Evolutionary conservation across 1,140 invertebrate genomes (phyloP), one percentile per base, ranked within the genome.

Genomic region (Brachionus rotundiformis): DNA sequence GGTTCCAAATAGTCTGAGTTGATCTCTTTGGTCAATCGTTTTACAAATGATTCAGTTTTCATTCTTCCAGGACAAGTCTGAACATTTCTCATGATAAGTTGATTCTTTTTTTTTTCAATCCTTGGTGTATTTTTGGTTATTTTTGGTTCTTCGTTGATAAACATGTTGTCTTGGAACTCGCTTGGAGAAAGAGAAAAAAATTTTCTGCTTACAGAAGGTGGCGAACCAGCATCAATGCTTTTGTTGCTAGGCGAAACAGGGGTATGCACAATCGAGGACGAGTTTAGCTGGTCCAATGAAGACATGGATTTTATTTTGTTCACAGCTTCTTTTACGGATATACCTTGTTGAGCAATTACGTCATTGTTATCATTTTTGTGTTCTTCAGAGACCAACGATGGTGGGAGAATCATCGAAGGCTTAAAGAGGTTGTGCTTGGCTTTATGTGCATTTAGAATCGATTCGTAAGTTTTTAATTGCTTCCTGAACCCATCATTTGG

Each of bases 381-480:
- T 27, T 73, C 39, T 39, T 36, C 31, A 16, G n/a, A 16, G 16
- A 36, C 29, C 5, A 36, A 4, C 23, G 65, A 36, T 10, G 29
- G 16, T 10, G 65, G 23, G 2, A 36, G 31, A 39, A 19, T 19
- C 4, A 41, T 5, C 23, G 47, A 19, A 49, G 54, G 59, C 6
- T 81, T 44, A 36, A 65, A 81, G 23, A 81, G 27, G n/a, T 81
- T 81, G 31, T 68, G 31, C 31, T 81, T 81, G 10, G 76, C 82
- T 82, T 94, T 95, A 94, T 96, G 98, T 0, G 95, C 96, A 86
- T 94, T 93, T 76, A 98, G 89, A 47, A 89, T 89, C 25, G 88
- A 91, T 88, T 96, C 94, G 86, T 98, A 99, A 8, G 93, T 97
- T 88, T 95, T 94, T 76, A 99, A 88, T 87, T 99, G 96, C 83